A percentile compares a stretch with the other conserved stretches of the same genome.
Conservation (phyloP, 1,140 invertebrate genomes). For the Saccostrea echinata region DNA sequence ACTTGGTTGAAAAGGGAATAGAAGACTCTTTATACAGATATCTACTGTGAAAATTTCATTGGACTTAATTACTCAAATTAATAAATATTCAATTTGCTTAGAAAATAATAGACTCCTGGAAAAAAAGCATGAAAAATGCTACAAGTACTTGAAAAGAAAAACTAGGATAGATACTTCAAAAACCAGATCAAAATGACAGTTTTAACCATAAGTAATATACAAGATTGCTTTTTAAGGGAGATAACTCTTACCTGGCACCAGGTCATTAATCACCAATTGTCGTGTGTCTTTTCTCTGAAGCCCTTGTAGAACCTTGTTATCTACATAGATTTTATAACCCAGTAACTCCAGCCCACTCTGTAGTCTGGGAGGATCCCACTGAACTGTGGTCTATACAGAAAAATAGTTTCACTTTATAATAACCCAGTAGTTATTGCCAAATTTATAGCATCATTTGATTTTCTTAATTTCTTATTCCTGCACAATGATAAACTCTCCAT, state of each 20-base stretch:
- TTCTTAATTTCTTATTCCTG: no score
- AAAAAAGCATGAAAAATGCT: background rate
- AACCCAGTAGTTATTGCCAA: no score
- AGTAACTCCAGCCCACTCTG: constrained; percentile 70
- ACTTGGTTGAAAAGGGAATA: no score
- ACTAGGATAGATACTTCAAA: no score
- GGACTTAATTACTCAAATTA: no score
- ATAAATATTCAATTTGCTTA: background rate
- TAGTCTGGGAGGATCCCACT: constrained; percentile 73
- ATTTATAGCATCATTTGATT: no score
- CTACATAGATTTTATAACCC: constrained; percentile 75
- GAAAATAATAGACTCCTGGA: background rate
- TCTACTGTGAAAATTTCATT: no score
- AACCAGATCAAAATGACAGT: no score
- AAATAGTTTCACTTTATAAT: background rate
- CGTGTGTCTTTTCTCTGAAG: constrained; percentile 66
- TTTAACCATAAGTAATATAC: background rate
- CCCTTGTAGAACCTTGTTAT: constrained; percentile 70
- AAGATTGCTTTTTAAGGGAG: background rate
- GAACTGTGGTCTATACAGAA: constrained; percentile 67
- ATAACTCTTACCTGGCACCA: constrained; percentile 70
- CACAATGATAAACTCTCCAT: no score
- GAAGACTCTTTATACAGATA: no score
- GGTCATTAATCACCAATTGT: constrained; percentile 74
- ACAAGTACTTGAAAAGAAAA: no score